These are phyloP conservation scores for Aphaenogaster floridana DNA, from an alignment of 1,140 invertebrate genomes.

Conservation along the genomic window DNA sequence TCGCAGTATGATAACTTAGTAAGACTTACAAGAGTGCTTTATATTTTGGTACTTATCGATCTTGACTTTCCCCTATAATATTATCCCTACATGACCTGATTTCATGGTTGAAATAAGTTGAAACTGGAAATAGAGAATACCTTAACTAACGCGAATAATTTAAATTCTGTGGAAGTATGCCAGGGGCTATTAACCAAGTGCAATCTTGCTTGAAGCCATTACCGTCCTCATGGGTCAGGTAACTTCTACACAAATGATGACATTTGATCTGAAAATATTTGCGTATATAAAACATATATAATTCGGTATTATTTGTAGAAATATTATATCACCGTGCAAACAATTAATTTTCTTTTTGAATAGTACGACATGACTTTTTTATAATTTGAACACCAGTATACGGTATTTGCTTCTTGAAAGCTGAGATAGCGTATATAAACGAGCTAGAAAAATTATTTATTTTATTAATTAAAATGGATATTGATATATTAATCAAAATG, in stretches of 20 bases:
- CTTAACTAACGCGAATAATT: constrained; percentile 47
- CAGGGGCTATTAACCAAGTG: constrained; percentile 38
- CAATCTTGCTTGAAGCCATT: constrained; percentile 41
- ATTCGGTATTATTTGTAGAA: background rate
- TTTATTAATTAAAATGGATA: background rate
- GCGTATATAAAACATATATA: background rate
- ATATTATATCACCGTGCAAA: background rate
- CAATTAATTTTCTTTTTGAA: background rate
- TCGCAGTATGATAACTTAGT: background rate
- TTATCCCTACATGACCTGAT: background rate
- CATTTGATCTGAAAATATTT: constrained; percentile 10
- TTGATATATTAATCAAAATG: background rate
- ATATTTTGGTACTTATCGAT: constrained; percentile 31
- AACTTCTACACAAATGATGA: constrained; percentile 27
- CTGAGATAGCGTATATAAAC: background rate
- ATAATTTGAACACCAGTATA: background rate
- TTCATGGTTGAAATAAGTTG: constrained; percentile 42
- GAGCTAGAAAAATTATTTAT: background rate
- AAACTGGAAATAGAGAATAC: constrained; percentile 30
- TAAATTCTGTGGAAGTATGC: constrained; percentile 45
- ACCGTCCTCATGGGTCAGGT: background rate
- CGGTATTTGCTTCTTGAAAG: background rate
- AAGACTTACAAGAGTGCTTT: background rate
- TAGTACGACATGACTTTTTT: background rate
- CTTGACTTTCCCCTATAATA: constrained; percentile 15